Evolutionary conservation across 1,140 invertebrate species (phyloP), one percentile per base, ranked within the genome.

Genomic region (Zaprionus taronus): DNA sequence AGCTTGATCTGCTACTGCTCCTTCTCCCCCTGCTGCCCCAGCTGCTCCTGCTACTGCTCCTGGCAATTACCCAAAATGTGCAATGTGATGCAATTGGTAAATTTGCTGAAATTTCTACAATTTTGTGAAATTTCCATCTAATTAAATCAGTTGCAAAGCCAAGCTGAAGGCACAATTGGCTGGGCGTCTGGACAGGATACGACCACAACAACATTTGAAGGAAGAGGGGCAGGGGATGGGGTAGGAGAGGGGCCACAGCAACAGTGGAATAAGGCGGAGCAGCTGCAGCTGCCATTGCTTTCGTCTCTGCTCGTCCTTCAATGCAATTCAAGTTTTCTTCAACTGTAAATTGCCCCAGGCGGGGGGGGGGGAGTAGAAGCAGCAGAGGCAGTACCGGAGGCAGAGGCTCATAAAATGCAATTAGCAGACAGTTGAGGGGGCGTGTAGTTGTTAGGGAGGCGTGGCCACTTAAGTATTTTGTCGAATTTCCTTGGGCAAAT

Each of bases 371-470:
- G 0, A 41, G 38, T 0, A 11, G 28, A 31, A 3, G 41, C 3
- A 3, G n/a, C 5, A 44, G 41, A 20, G 41, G 9, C 9, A 34
- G 31, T 34, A 7, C 15, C 15, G 0, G 5, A 47, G 38, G n/a
- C 41, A n/a, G 7, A 47, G 66, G 53, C 60, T 71, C 64, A 77
- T 72, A 57, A 83, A 85, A 87, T 86, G 83, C 83, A 85, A 85
- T 85, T 85, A 85, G 83, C 83, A 87, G 26, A 26, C 62, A 11
- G 62, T 34, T 56, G 24, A 2, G 44, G 53, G 28, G 24, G 41
- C 22, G 6, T 20, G 3, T 24, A 7, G 9, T 17, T 15, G 41
- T 61, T 58, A 78, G 56, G 53, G 60, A 63, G 34, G 62, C 65
- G 60, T 66, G 34, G 62, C 65, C 73, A 77, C 68, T 79, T 49